phyloP scores from a whole-genome alignment of 1,140 invertebrate species.

The Anadara kagoshimensis region DNA sequence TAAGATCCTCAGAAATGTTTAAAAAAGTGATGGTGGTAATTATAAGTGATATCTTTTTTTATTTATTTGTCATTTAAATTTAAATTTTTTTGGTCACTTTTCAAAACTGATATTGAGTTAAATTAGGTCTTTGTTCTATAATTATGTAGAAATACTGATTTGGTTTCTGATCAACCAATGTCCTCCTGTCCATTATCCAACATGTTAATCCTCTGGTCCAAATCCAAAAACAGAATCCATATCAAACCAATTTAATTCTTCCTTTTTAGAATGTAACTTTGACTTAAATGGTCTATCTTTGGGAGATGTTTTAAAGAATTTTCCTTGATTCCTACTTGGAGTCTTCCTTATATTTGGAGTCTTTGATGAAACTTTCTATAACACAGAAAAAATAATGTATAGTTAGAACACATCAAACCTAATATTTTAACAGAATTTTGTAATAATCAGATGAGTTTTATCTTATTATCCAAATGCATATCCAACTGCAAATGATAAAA shows the following conservation, averaged over 20 bases:
- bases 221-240: conserved; percentile 54
- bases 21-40: too few species aligned
- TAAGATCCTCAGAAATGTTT: too few species aligned
- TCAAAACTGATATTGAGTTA: too few species aligned
- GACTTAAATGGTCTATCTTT: conserved; percentile 35
- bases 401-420: not conserved
- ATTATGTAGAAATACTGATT: too few species aligned
- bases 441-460: not conserved
- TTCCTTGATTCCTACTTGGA: conserved; percentile 41
- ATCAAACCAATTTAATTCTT: conserved; percentile 54
- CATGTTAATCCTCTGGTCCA: conserved; percentile 2
- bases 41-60: too few species aligned
- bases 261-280: conserved; percentile 24
- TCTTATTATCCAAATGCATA: not conserved
- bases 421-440: not conserved
- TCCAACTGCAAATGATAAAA: not conserved
- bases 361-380: conserved; percentile 12
- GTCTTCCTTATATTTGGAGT: conserved; percentile 41
- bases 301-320: conserved; percentile 51
- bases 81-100: too few species aligned
- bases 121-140: too few species aligned
- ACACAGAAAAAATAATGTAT: not conserved
- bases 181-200: too few species aligned
- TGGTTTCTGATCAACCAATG: too few species aligned
- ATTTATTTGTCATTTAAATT: too few species aligned